phyloP scores from a whole-genome alignment of 1,140 invertebrate genomes.

The Formica selysi region DNA sequence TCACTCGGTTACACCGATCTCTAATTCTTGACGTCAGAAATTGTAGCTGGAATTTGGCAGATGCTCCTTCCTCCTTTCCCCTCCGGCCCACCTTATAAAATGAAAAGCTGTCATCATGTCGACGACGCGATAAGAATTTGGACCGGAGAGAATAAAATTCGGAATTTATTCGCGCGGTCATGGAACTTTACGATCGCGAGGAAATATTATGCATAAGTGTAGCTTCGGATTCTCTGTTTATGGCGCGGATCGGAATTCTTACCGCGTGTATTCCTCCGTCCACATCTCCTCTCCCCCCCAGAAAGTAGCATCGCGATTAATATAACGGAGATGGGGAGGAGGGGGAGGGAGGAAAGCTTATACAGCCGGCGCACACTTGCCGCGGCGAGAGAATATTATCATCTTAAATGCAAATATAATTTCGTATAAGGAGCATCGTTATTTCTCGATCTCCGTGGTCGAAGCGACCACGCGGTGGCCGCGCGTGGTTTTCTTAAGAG shows the following conservation, averaged over 20 bases:
- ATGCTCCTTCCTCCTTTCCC: background rate
- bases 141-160: slow-evolving; percentile 37
- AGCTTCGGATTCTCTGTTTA: slow-evolving; percentile 60
- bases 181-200: slow-evolving; percentile 54
- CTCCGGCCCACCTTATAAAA: background rate
- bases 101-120: slow-evolving; percentile 51
- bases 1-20: no score
- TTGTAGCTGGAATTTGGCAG: slow-evolving; percentile 53
- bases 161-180: slow-evolving; percentile 46
- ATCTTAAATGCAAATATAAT: slow-evolving; percentile 61
- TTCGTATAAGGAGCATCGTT: slow-evolving; percentile 57
- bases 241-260: slow-evolving; percentile 53
- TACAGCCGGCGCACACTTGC: background rate
- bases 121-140: slow-evolving; percentile 54
- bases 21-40: background rate
- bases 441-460: slow-evolving; percentile 52
- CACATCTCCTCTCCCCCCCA: no score
- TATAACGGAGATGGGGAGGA: background rate
- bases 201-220: slow-evolving; percentile 59
- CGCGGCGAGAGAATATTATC: slow-evolving; percentile 48
- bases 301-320: slow-evolving; percentile 54
- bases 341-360: background rate
- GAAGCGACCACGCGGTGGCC: slow-evolving; percentile 18
- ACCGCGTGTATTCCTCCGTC: slow-evolving; percentile 7
- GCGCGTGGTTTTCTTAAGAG: slow-evolving; percentile 46